A percentile compares a stretch with the other conserved stretches of the same genome.
Evolutionary conservation across 2,888 invertebrate species (phyloP).

Genomic region (Tenthredo scrophulariae): DNA sequence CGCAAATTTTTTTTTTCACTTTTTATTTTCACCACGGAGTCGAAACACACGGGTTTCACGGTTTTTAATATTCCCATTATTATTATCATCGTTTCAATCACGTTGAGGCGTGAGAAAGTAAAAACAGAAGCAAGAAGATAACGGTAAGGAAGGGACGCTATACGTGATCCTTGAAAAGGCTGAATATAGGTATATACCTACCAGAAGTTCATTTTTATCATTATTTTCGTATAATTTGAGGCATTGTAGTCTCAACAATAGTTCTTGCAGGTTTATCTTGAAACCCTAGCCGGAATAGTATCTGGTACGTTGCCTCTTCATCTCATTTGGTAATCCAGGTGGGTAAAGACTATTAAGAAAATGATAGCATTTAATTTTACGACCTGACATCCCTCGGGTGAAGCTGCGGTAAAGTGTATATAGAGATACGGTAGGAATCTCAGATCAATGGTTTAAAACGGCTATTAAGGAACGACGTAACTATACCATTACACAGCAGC

Average conservation of each 20-base stretch:
- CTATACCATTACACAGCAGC: slow-evolving; percentile 13
- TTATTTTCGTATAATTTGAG: background rate
- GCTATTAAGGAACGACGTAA: background rate
- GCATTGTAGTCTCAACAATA: background rate
- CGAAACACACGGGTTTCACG: background rate
- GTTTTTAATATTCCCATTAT: background rate
- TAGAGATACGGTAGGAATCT: slow-evolving; percentile 19
- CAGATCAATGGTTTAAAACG: slow-evolving; percentile 20
- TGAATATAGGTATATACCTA: background rate
- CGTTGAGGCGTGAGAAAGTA: background rate
- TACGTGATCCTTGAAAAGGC: background rate
- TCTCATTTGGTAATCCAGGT: slow-evolving; percentile 24
- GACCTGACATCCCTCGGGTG: slow-evolving; percentile 3
- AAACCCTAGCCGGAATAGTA: background rate
- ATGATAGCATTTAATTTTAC: slow-evolving; percentile 40
- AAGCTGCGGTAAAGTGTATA: background rate
- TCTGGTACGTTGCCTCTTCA: background rate
- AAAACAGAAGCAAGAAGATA: background rate
- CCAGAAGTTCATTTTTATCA: background rate
- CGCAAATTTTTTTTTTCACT: no score
- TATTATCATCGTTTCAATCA: background rate
- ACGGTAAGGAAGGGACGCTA: background rate
- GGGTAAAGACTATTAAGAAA: slow-evolving; percentile 33
- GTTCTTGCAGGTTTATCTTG: background rate
- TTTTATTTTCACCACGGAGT: background rate